Base-by-base conservation (phyloP, 2,888 invertebrate species). In the Trisateles emortualis region DNA sequence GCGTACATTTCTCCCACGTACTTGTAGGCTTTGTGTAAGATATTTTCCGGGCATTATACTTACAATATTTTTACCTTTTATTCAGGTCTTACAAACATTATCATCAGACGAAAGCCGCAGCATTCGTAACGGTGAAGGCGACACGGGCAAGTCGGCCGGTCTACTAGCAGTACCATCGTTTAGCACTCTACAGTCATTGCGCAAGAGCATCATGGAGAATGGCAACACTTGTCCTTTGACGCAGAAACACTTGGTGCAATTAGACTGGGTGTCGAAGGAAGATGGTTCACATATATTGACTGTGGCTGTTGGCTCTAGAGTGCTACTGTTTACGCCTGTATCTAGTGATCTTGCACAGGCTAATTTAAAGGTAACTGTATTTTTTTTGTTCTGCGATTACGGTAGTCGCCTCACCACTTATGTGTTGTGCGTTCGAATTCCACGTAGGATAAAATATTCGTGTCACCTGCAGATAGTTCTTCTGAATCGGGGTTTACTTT, bases 191-290 rank as follows among this genome's bases (percentile, higher is more conserved):
- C 98, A 98, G 68, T 97, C 97, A 0, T 84, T 98, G 51, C 94
- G 97, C 52, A 97, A 96, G 83, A 97, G 97, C 36, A 98, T 98
- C 33, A 97, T 97, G 71, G 98, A 98, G 85, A 97, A 97, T 81
- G 98, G 98, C 2, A 98, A 98, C 83, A 97, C 97, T 0, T 98
- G 97, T 75, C 97, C 97, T 0, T 84, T 98, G 30, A 97, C 97
- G 0, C 98, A 98, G 81, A 98, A 98, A 84, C 98, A 98, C 86
- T 92, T 98, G 19, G 98, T 99, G 0, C 99, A 99, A 80, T 90
- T 99, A 32, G 99, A 99, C 89, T 99, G 99, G 99, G 99, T 99
- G 9, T 99, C 99, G 0, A 98, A 99, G 71, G 99, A 99, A 86
- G 99, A 99, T 83, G 99, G 99, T 0, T 98, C 98, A 0, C 99